Conservation (phyloP, 2,888 invertebrate genomes). For the Metopia argyrocephala region DNA sequence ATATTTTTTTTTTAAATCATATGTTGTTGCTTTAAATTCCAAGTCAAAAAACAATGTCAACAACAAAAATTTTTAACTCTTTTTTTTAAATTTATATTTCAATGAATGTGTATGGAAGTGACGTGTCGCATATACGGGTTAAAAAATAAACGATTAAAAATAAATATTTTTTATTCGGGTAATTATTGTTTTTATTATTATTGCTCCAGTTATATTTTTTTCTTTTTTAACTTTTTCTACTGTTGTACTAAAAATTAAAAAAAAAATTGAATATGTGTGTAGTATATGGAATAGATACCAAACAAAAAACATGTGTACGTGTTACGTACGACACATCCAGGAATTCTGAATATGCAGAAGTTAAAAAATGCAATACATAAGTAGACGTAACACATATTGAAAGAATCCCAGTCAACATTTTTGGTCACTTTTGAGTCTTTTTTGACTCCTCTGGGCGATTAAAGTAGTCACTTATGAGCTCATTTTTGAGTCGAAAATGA, state of each 20-base stretch:
- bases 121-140: constrained; percentile 10
- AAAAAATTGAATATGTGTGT: background rate
- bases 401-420: no score
- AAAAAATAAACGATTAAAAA: constrained; percentile 11
- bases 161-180: constrained; percentile 4
- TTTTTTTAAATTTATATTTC: background rate
- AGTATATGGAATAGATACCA: no score
- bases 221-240: background rate
- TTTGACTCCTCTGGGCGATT: no score
- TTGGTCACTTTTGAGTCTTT: no score
- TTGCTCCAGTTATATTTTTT: background rate
- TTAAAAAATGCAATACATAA: no score
- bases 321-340: no score
- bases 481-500: no score
- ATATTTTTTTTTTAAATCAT: constrained; percentile 7
- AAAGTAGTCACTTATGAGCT: no score
- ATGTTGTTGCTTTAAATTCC: constrained; percentile 58
- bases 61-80: background rate
- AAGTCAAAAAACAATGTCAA: background rate
- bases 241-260: background rate
- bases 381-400: no score
- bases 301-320: no score
- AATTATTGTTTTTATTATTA: background rate
- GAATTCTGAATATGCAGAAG: no score
- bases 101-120: background rate